Percentiles rank a stretch among this genome's conserved stretches.
Evolutionary conservation across 30 jellyfish, hydroid and myxozoan species (phyloP).

Genomic region (Hydra vulgaris): DNA sequence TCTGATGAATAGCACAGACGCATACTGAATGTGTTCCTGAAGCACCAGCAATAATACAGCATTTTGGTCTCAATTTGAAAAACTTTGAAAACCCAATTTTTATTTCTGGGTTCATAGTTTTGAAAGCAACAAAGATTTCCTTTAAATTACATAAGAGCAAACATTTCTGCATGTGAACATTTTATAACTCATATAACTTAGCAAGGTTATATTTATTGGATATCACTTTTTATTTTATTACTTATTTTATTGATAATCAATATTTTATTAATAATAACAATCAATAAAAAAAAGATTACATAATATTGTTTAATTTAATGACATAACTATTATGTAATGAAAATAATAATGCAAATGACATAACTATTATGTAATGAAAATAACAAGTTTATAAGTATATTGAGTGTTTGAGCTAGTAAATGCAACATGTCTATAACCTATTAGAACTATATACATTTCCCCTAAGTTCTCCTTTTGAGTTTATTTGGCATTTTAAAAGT

Average conservation of each 20-base stretch:
- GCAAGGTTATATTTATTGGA: not conserved
- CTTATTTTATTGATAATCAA: not conserved
- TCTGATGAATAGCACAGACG: slow-evolving; percentile 70
- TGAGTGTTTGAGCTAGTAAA: no score
- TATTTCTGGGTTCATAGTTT: slow-evolving; percentile 17
- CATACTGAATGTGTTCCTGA: slow-evolving; percentile 78
- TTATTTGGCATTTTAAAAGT: no score
- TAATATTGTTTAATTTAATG: no score
- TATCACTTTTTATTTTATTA: not conserved
- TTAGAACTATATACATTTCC: no score
- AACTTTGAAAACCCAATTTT: slow-evolving; percentile 56
- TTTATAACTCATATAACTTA: not conserved
- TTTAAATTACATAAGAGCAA: slow-evolving; percentile 45
- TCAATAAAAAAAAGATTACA: not conserved
- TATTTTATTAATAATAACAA: not conserved
- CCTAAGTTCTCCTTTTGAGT: no score
- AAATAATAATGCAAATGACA: not conserved
- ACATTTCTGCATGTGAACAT: slow-evolving; percentile 31
- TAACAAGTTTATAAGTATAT: not conserved
- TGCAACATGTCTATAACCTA: no score
- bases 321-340: not conserved
- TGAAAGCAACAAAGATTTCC: slow-evolving; percentile 40
- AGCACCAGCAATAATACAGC: slow-evolving; percentile 57
- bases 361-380: not conserved
- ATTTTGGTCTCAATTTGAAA: slow-evolving; percentile 52